phyloP scores from a whole-genome alignment of 1,140 invertebrate species.

The Microplitis mediator region DNA sequence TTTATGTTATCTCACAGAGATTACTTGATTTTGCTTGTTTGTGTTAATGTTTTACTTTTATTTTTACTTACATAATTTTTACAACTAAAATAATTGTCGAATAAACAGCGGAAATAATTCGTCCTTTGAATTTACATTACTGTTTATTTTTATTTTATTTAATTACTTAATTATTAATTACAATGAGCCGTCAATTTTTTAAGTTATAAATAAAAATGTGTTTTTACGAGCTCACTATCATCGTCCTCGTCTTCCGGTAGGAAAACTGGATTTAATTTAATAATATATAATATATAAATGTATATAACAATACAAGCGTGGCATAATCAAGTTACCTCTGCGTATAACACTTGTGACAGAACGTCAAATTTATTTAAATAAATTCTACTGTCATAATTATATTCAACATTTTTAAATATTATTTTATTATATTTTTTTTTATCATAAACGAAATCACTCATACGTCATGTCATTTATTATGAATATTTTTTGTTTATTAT shows the following conservation, averaged over 20 bases:
- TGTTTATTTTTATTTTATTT: no score
- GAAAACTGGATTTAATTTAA: not conserved
- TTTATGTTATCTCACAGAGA: slow-evolving; percentile 47
- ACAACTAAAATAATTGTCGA: slow-evolving; percentile 3
- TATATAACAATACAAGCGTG: slow-evolving; percentile 27
- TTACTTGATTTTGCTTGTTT: slow-evolving; percentile 58
- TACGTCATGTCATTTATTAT: slow-evolving; percentile 65
- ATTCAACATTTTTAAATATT: slow-evolving; percentile 36
- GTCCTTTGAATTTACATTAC: not conserved
- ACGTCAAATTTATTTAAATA: not conserved
- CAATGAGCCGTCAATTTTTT: no score
- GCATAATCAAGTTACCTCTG: slow-evolving; percentile 52
- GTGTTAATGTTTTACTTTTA: slow-evolving; percentile 41
- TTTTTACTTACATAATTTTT: slow-evolving; percentile 36
- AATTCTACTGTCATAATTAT: not conserved
- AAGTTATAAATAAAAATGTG: no score
- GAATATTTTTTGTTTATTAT: slow-evolving; percentile 30
- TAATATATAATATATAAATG: not conserved
- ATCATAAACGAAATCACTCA: slow-evolving; percentile 12
- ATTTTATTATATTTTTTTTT: slow-evolving; percentile 49
- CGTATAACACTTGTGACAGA: not conserved
- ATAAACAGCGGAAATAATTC: slow-evolving; percentile 4
- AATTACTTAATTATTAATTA: no score
- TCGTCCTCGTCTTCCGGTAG: slow-evolving; percentile 29
- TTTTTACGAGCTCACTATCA: slow-evolving; percentile 8